phyloP scores from a whole-genome alignment of 2,888 invertebrate species.

The Nemotelus pantherinus region DNA sequence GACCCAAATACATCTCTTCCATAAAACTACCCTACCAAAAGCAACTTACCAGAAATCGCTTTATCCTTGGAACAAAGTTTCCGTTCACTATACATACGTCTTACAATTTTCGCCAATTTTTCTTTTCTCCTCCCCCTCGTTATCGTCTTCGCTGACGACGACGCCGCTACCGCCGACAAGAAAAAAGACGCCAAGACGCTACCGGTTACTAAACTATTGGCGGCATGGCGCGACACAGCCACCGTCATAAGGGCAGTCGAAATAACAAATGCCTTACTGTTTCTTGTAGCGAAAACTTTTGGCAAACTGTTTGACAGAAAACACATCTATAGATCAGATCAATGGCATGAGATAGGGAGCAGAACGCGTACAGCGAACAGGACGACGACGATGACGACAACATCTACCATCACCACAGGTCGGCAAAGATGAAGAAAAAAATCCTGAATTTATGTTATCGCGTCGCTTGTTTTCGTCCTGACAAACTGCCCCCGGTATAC shows the following conservation, averaged over 20 bases:
- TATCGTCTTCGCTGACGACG: too few relatives aligned
- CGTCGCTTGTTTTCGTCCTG: conserved; percentile 23
- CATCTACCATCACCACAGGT: too few relatives aligned
- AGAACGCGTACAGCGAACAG: too few relatives aligned
- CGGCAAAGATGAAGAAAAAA: neutral
- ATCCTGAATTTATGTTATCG: conserved; percentile 35
- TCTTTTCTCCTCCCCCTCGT: too few relatives aligned
- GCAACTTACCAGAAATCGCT: conserved; percentile 12
- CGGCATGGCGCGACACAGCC: neutral
- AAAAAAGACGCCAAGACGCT: neutral
- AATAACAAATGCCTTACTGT: conserved; percentile 15
- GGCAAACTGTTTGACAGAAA: conserved; percentile 36
- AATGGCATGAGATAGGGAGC: conserved; percentile 6
- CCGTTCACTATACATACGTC: neutral
- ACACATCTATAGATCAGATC: conserved; percentile 39
- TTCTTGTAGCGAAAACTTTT: conserved; percentile 2
- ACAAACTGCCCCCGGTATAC: neutral
- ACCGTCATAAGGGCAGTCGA: too few relatives aligned
- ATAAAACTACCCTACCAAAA: conserved; percentile 23
- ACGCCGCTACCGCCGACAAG: neutral
- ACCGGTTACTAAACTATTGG: neutral
- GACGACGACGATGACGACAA: too few relatives aligned
- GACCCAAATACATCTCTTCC: conserved; percentile 9
- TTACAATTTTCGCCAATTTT: too few relatives aligned
- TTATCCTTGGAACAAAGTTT: neutral